Evolutionary conservation across 2,888 invertebrate genomes (phyloP), one percentile per base, ranked within the genome.

Genomic region (Perizoma flavofasciatum): DNA sequence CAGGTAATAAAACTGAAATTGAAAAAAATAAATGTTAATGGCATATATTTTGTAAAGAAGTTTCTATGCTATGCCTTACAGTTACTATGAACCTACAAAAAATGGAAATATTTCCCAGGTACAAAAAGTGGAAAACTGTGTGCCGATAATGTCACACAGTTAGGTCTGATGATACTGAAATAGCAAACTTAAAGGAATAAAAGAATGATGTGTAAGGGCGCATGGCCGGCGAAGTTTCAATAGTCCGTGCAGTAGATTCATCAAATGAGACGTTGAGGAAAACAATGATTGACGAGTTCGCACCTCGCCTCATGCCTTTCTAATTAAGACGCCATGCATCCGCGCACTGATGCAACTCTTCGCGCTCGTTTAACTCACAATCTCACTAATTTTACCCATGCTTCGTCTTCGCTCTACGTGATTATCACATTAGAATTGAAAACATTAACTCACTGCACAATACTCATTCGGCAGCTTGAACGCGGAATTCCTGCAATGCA

Each of bases 221-320:
- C 81, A 84, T 78, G 88, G 79, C 77, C 78, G 83, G 81, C 66
- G 69, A 72, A 77, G 66, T 68, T 55, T 76, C 82, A 85, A 87
- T 87, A 75, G 85, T 72, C 81, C 88, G 77, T 85, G 73, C 73
- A 73, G 77, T 69, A 77, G 78, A 86, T 86, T 75, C 77, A 87
- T 88, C 88, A 85, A 79, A 80, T 76, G 74, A 79, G 75, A 76
- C 72, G 74, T 75, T 71, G 74, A 81, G 78, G 81, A 82, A 79
- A 89, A 86, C 88, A 89, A 89, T 90, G 91, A 90, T 89, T 85
- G 88, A 90, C 87, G 89, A 89, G 85, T 90, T 91, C 88, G 88
- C 91, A 91, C 91, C 88, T 90, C 89, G 84, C 77, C 77, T 82
- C 78, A 75, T 81, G 86, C 81, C 77, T 80, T 79, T 79, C 87